Conservation (phyloP, 2,888 invertebrate genomes). For the Octodonta nipae region DNA sequence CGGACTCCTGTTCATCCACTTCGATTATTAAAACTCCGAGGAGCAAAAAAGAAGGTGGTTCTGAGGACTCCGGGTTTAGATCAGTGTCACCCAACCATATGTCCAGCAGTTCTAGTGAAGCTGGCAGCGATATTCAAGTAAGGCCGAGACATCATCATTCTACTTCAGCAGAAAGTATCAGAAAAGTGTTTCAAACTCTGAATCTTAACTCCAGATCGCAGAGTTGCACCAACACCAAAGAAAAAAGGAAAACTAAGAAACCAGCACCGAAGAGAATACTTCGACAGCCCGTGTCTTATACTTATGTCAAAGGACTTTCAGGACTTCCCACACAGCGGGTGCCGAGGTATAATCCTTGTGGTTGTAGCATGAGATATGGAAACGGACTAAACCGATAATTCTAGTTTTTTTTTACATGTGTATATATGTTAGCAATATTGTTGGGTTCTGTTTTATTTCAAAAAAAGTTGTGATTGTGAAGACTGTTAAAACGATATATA, state of each 20-base stretch:
- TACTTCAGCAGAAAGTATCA: constrained; percentile 47
- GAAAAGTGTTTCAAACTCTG: constrained; percentile 59
- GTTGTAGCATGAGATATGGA: constrained; percentile 30
- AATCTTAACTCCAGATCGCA: constrained; percentile 49
- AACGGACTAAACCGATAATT: constrained; percentile 29
- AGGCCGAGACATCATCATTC: constrained; percentile 36
- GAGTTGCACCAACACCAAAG: constrained; percentile 43
- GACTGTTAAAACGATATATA: no score
- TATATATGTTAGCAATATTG: no score
- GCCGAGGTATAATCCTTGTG: constrained; percentile 39
- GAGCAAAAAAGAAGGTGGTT: constrained; percentile 20
- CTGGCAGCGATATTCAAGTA: constrained; percentile 41
- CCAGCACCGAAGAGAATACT: constrained; percentile 60
- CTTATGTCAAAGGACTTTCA: constrained; percentile 67
- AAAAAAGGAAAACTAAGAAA: constrained; percentile 41
- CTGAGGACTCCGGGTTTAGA: constrained; percentile 27
- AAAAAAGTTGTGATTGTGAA: no score
- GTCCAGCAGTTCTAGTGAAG: constrained; percentile 46
- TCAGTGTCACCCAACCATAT: constrained; percentile 35
- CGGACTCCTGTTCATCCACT: constrained; percentile 33
- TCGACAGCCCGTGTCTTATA: constrained; percentile 64
- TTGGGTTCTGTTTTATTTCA: no score
- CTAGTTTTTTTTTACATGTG: no score
- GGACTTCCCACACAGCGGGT: constrained; percentile 71
- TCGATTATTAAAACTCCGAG: constrained; percentile 15